Evolutionary conservation across 1,140 invertebrate species (phyloP).

Genomic region (Anoplophora glabripennis): DNA sequence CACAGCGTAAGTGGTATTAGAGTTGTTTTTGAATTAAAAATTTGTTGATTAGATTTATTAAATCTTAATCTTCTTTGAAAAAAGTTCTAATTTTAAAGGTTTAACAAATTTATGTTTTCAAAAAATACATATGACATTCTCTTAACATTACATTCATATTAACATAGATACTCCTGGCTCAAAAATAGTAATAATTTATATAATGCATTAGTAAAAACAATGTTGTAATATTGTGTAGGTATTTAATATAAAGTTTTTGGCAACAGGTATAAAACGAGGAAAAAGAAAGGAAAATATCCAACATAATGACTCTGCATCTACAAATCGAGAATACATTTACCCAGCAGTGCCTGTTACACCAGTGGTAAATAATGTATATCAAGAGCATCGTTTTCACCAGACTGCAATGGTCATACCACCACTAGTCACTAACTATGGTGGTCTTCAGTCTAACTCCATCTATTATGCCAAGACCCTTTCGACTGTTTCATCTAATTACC

Average conservation of each 20-base stretch:
- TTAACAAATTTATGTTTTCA: too few species aligned
- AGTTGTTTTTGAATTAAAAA: neutral
- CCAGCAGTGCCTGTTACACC: neutral
- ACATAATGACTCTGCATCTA: neutral
- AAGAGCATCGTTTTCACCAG: neutral
- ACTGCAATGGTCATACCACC: conserved; percentile 3
- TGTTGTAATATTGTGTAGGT: too few species aligned
- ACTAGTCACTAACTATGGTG: neutral
- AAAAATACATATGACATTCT: too few species aligned
- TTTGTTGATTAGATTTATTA: too few species aligned
- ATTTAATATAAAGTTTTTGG: too few species aligned
- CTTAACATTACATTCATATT: too few species aligned
- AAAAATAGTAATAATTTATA: too few species aligned
- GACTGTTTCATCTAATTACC: conserved; percentile 3
- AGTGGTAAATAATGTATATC: neutral
- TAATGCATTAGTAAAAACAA: too few species aligned
- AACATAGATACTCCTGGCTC: too few species aligned
- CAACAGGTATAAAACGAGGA: too few species aligned
- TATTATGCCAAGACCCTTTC: conserved; percentile 3
- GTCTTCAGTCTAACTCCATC: neutral
- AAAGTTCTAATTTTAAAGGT: too few species aligned
- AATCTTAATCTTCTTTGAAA: too few species aligned
- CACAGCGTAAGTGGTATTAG: neutral
- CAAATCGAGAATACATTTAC: neutral
- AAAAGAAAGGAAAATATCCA: neutral